Evolutionary conservation across 1,140 invertebrate genomes (phyloP).

Genomic region (Oscheius sp.): DNA sequence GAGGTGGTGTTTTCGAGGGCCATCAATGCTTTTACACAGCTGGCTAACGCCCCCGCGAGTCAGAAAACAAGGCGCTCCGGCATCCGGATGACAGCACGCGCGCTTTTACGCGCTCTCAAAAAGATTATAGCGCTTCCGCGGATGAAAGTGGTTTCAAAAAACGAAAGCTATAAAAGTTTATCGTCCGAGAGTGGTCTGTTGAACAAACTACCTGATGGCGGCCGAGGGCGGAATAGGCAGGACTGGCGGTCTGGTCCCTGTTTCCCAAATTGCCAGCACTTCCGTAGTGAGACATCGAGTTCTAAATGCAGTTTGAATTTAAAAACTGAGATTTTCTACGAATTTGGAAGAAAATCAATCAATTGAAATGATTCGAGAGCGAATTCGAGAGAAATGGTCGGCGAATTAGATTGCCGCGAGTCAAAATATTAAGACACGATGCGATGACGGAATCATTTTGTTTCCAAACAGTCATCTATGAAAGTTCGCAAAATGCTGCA

Average conservation of each 20-base stretch:
- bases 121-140: background rate
- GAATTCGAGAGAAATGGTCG: too few relatives aligned
- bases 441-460: too few relatives aligned
- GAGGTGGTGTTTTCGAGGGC: conserved; percentile 1
- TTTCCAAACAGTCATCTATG: too few relatives aligned
- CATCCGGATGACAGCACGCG: background rate
- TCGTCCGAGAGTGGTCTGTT: too few relatives aligned
- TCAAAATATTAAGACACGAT: too few relatives aligned
- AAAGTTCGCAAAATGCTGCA: too few relatives aligned
- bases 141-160: too few relatives aligned
- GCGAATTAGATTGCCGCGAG: too few relatives aligned
- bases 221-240: conserved; percentile 37
- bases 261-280: conserved; percentile 36
- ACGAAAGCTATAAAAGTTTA: too few relatives aligned
- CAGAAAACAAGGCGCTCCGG: background rate
- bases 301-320: background rate
- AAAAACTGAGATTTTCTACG: background rate
- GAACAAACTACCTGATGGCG: too few relatives aligned
- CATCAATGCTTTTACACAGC: conserved; percentile 23
- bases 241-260: conserved; percentile 35
- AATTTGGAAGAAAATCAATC: background rate
- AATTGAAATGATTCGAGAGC: conserved; percentile 8
- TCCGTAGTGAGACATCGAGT: conserved; percentile 40
- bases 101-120: background rate
- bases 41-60: conserved; percentile 21